phyloP scores from a whole-genome alignment of 2,888 invertebrate species.

The Timema cristinae region DNA sequence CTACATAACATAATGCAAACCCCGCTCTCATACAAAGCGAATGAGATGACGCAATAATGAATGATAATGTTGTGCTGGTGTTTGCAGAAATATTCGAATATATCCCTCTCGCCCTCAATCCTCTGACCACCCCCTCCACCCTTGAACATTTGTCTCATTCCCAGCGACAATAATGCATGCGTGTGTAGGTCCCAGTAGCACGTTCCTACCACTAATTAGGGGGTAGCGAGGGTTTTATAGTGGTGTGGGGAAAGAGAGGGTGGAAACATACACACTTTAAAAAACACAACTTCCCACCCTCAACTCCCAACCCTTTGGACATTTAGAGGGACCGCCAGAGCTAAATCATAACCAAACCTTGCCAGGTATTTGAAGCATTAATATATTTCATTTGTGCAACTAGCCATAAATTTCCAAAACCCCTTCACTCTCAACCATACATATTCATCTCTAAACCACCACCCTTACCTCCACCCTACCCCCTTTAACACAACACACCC shows the following conservation, averaged over 20 bases:
- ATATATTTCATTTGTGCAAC: slow-evolving; percentile 27
- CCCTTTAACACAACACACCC: slow-evolving; percentile 11
- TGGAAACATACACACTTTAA: background rate
- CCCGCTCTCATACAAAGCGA: too few relatives aligned
- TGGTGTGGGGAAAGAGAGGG: background rate
- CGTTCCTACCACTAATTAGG: slow-evolving; percentile 13
- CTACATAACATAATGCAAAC: too few relatives aligned
- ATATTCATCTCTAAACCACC: slow-evolving; percentile 28
- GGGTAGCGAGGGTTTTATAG: background rate
- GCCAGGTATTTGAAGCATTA: slow-evolving; percentile 17
- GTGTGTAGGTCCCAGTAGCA: slow-evolving; percentile 7
- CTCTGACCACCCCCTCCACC: background rate
- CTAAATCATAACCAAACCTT: slow-evolving; percentile 15
- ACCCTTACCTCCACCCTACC: background rate
- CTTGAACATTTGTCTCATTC: slow-evolving; percentile 8
- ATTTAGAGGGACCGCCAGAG: background rate
- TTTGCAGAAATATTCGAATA: slow-evolving; percentile 6
- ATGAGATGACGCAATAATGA: slow-evolving; percentile 15
- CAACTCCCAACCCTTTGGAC: too few relatives aligned
- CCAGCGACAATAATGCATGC: slow-evolving; percentile 6
- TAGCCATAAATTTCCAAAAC: slow-evolving; percentile 27
- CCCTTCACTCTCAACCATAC: slow-evolving; percentile 26
- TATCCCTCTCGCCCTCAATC: too few relatives aligned
- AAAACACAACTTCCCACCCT: slow-evolving; percentile 1
- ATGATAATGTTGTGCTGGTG: slow-evolving; percentile 11